Evolutionary conservation across 1,140 invertebrate genomes (phyloP).

Genomic region (Monochamus saltuarius): DNA sequence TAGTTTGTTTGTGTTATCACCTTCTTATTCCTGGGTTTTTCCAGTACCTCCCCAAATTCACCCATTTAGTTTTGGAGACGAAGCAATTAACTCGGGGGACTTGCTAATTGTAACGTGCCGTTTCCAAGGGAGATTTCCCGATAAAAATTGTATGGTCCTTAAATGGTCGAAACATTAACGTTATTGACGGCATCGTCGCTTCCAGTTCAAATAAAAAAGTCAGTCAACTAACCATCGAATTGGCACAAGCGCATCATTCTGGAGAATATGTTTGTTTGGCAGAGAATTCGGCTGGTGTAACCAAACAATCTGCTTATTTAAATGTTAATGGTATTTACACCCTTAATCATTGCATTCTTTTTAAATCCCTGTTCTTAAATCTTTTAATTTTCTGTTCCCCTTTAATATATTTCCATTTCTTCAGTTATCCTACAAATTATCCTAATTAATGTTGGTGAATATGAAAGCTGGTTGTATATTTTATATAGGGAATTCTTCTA

Average conservation of each 20-base stretch:
- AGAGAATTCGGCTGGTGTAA: slow-evolving; percentile 60
- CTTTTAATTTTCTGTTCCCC: too few species aligned
- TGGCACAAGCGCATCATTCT: slow-evolving; percentile 57
- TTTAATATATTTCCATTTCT: too few species aligned
- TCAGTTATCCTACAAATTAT: too few species aligned
- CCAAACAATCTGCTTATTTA: slow-evolving; percentile 62
- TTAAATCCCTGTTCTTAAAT: too few species aligned
- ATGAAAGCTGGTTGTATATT: too few species aligned
- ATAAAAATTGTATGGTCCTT: slow-evolving; percentile 67
- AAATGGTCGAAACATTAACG: slow-evolving; percentile 37
- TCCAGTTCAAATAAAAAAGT: slow-evolving; percentile 56
- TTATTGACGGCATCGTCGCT: slow-evolving; percentile 50
- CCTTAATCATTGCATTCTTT: too few species aligned
- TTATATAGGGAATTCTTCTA: too few species aligned
- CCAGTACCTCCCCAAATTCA: slow-evolving; percentile 41
- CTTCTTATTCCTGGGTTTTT: too few species aligned
- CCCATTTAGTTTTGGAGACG: slow-evolving; percentile 55
- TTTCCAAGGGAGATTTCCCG: slow-evolving; percentile 75
- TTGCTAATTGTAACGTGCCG: slow-evolving; percentile 68
- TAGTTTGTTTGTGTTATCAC: slow-evolving; percentile 21
- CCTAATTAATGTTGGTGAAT: too few species aligned
- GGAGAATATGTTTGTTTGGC: slow-evolving; percentile 66
- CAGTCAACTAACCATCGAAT: slow-evolving; percentile 62
- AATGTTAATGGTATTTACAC: slow-evolving; percentile 61
- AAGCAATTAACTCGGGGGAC: slow-evolving; percentile 70